These are phyloP conservation scores for Polydrusus cervinus DNA, from an alignment of 2,888 invertebrate genomes.

Conservation along the genomic window DNA sequence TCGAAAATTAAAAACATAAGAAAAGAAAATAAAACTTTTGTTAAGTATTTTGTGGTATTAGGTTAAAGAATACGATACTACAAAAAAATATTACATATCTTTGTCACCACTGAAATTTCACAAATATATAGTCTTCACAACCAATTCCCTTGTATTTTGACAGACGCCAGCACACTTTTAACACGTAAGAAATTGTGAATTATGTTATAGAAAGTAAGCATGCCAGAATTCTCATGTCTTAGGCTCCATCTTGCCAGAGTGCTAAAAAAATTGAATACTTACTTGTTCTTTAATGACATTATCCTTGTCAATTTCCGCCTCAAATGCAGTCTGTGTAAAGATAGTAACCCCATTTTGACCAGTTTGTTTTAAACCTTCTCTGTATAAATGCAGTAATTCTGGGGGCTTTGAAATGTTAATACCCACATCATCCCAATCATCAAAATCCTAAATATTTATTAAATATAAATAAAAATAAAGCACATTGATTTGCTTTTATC, in stretches of 20 bases:
- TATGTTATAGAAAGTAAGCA: no score
- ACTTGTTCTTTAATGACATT: constrained; percentile 46
- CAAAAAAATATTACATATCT: not conserved
- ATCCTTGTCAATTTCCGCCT: constrained; percentile 28
- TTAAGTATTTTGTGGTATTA: no score
- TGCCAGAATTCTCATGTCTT: no score
- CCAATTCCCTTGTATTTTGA: no score
- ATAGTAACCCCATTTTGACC: constrained; percentile 67
- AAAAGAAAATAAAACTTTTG: no score
- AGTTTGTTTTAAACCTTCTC: constrained; percentile 75
- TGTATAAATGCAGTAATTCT: constrained; percentile 80
- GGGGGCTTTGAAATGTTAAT: constrained; percentile 88
- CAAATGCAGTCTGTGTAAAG: constrained; percentile 72
- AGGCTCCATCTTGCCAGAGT: no score
- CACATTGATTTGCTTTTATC: no score
- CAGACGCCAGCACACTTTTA: no score
- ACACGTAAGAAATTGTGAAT: no score
- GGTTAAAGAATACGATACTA: no score
- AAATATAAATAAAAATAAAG: not conserved
- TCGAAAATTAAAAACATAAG: no score
- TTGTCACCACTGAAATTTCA: not conserved
- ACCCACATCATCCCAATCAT: constrained; percentile 94
- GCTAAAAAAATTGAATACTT: constrained; percentile 12
- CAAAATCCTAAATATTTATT: constrained; percentile 79
- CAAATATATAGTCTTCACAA: no score